Conservation (phyloP, 2,113 vertebrate genomes). For the Heteronetta atricapilla region DNA sequence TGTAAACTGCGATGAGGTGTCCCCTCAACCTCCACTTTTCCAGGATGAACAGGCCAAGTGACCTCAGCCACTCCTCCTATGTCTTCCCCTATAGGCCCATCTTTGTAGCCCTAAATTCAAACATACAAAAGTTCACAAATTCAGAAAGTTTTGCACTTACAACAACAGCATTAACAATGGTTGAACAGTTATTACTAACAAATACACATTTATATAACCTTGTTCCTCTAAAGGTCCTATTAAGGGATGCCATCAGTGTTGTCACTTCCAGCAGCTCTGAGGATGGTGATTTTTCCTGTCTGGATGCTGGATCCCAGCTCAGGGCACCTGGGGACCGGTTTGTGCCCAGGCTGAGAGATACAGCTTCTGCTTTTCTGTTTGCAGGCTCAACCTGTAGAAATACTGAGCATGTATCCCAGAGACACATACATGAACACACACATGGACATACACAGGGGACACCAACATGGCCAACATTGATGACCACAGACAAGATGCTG, state of each 20-base stretch:
- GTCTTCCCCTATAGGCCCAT: too few species aligned
- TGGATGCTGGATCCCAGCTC: background rate
- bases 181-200: background rate
- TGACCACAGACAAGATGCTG: background rate
- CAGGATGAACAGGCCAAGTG: too few species aligned
- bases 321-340: background rate
- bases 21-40: too few species aligned
- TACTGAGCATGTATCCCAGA: rapidly evolving
- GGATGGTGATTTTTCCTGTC: rapidly evolving
- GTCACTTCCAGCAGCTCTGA: rapidly evolving
- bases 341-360: background rate
- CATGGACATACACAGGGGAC: background rate
- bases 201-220: background rate
- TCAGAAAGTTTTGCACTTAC: background rate
- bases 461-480: rapidly evolving
- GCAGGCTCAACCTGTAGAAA: background rate
- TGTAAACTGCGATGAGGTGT: too few species aligned
- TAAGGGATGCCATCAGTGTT: background rate
- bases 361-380: background rate
- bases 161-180: background rate
- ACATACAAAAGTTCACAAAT: background rate
- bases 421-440: background rate
- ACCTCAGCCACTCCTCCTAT: too few species aligned
- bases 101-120: background rate
- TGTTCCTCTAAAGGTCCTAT: background rate